Evolutionary conservation across 1,140 invertebrate genomes (phyloP), one percentile per base, ranked within the genome.

Genomic region (Pantala flavescens): DNA sequence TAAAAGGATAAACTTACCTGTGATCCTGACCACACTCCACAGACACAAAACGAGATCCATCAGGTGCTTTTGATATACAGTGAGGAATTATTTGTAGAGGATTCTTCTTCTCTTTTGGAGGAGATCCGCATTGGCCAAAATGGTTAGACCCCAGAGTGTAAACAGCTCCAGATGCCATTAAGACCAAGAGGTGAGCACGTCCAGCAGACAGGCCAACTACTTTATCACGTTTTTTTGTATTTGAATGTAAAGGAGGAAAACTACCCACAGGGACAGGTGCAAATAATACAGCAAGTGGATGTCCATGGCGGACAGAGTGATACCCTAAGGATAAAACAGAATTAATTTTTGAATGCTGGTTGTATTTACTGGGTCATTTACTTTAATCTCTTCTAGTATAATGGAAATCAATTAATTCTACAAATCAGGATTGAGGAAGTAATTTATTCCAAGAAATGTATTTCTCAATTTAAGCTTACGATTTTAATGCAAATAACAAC

Each of bases 51-150:
- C 84, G 85, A 74, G 87, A 84, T 0, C 86, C 86, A 77, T 89
- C 88, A n/a, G 93, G 82, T 73, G 36, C 71, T 43, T 85, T 78
- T 43, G 81, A 78, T 74, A 95, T 89, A 76, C 89, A 84, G 84
- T 93, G 84, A 28, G 93, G 83, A 5, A 86, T 83, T 76, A 87
- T 91, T 2, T 85, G 85, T 63, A 80, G 83, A 79, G 94, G 96
- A 73, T 91, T 84, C 83, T 98, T 95, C 79, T 91, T 85, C 23
- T 87, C 80, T 77, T 97, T 89, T 77, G 97, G 90, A 74, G 84
- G 84, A 71, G 96, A 84, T 0, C 95, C 96, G 84, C 97, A 98
- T 82, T 98, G 97, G 14, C 97, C 97, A 84, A 93, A 97, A 0
- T 89, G 86, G 87, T 98, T 98, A 81, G 96, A 96, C 21, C 97